Evolutionary conservation across 1,140 invertebrate species (phyloP).

Genomic region (Spodoptera litura): DNA sequence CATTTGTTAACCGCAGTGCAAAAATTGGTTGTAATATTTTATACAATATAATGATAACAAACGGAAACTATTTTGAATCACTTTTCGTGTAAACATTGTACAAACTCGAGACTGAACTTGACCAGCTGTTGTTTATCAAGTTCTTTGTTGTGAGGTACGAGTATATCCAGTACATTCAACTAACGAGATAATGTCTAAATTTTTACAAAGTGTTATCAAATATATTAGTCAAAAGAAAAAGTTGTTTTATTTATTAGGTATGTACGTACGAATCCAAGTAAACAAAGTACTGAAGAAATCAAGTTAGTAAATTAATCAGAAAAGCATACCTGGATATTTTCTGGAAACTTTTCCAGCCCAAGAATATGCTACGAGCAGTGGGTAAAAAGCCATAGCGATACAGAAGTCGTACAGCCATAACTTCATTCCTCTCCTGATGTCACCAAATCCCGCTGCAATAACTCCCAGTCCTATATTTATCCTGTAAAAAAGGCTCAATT

Average conservation of each 20-base stretch:
- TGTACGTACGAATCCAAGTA: too few species aligned
- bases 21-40: too few species aligned
- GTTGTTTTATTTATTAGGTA: too few species aligned
- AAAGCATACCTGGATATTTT: conserved; percentile 61
- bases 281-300: too few species aligned
- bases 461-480: conserved; percentile 84
- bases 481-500: conserved; percentile 59
- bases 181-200: too few species aligned
- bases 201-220: too few species aligned
- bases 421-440: conserved; percentile 78
- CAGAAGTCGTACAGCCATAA: conserved; percentile 83
- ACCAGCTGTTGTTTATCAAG: too few species aligned
- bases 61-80: conserved; percentile 17
- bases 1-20: too few species aligned
- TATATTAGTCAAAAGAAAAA: too few species aligned
- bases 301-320: not conserved
- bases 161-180: too few species aligned
- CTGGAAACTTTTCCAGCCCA: conserved; percentile 56
- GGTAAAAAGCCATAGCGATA: conserved; percentile 82
- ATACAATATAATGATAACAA: not conserved
- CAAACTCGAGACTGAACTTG: not conserved
- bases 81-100: not conserved
- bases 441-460: conserved; percentile 81
- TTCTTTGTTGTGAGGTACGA: too few species aligned
- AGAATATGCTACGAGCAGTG: conserved; percentile 79